A percentile compares a stretch with the other conserved stretches of the same genome.
Evolutionary conservation across 2,888 invertebrate species (phyloP).

Genomic region (Standfussiana lucernea): DNA sequence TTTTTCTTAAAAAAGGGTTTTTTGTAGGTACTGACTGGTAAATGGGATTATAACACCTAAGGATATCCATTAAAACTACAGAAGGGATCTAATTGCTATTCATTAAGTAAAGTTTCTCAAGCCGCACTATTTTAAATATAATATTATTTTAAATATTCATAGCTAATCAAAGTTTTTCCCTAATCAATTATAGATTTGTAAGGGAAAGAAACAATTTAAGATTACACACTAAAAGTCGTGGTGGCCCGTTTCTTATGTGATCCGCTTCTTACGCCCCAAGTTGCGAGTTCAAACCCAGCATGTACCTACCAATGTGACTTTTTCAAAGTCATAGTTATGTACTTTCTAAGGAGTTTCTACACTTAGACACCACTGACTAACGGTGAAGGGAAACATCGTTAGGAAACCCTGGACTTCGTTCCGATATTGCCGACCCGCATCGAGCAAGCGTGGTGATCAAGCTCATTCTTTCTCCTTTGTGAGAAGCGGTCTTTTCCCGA

Average conservation of each 20-base stretch:
- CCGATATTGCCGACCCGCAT: constrained; percentile 49
- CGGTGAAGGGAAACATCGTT: constrained; percentile 56
- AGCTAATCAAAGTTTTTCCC: too few relatives aligned
- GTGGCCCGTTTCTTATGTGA: constrained; percentile 30
- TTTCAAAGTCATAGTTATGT: constrained; percentile 21
- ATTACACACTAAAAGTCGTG: too few relatives aligned
- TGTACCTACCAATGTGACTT: constrained; percentile 43
- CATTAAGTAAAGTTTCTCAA: background rate
- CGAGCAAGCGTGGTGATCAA: constrained; percentile 47
- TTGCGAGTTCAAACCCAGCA: constrained; percentile 35
- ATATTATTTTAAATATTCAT: constrained; percentile 22
- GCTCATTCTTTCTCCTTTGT: too few relatives aligned
- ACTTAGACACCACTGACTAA: constrained; percentile 32
- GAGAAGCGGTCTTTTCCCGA: constrained; percentile 3
- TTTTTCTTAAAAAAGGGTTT: background rate
- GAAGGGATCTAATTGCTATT: background rate
- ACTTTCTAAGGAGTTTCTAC: constrained; percentile 3
- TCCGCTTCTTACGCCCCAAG: constrained; percentile 1
- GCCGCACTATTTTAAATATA: background rate
- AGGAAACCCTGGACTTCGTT: constrained; percentile 35
- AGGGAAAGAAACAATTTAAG: too few relatives aligned
- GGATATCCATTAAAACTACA: background rate
- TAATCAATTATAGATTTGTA: too few relatives aligned
- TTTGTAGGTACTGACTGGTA: background rate
- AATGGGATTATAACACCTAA: background rate